A percentile compares a stretch with the other conserved stretches of the same genome.
phyloP scores from a whole-genome alignment of 2,888 invertebrate genomes.

The Electrophaes corylata region DNA sequence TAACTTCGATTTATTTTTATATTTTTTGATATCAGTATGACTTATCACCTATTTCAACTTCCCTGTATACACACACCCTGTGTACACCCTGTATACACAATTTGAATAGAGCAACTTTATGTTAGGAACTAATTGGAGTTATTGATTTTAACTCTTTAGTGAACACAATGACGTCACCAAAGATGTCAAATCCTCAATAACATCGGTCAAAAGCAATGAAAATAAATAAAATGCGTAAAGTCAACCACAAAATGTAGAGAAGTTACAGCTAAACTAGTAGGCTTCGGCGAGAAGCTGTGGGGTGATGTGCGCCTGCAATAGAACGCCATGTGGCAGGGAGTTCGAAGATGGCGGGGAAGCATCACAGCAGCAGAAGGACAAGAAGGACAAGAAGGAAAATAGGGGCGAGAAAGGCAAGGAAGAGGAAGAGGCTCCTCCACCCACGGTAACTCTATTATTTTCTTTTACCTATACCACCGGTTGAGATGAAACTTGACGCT shows the following conservation, averaged over 20 bases:
- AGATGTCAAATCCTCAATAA: too few species aligned
- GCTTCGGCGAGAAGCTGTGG: slow-evolving; percentile 37
- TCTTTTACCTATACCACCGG: neutral
- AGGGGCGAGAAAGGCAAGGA: neutral
- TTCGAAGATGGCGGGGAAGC: slow-evolving; percentile 4
- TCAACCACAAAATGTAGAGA: slow-evolving; percentile 13
- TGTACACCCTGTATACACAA: too few species aligned
- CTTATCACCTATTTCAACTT: too few species aligned
- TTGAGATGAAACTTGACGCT: too few species aligned
- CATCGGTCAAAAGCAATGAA: slow-evolving; percentile 13
- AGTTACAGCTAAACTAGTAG: slow-evolving; percentile 27
- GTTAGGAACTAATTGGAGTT: too few species aligned
- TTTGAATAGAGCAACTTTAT: too few species aligned
- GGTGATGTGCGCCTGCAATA: slow-evolving; percentile 34
- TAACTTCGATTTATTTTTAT: too few species aligned
- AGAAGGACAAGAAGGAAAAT: neutral
- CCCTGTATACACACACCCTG: too few species aligned
- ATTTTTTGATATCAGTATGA: too few species aligned
- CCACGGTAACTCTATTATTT: slow-evolving; percentile 11
- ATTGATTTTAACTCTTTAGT: neutral
- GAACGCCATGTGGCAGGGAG: slow-evolving; percentile 6
- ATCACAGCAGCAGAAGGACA: slow-evolving; percentile 10
- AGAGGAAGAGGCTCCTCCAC: slow-evolving; percentile 8
- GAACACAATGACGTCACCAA: neutral
- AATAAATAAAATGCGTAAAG: slow-evolving; percentile 1